These are phyloP conservation scores for Myrmecophaga tridactyla DNA, from an alignment of 2,113 vertebrate genomes.

Conservation along the genomic window DNA sequence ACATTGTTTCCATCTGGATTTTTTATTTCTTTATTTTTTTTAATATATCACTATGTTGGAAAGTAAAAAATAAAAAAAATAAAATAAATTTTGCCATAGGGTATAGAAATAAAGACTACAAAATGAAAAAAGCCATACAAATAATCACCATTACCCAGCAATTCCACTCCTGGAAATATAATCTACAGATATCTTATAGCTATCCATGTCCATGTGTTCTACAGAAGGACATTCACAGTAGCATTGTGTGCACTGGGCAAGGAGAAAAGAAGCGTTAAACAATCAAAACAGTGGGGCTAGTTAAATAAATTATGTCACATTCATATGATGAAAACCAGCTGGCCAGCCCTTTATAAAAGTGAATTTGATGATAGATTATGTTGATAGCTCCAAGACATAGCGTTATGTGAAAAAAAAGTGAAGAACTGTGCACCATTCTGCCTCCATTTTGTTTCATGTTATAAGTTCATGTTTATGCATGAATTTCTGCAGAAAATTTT, in stretches of 20 bases:
- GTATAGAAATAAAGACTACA: not conserved
- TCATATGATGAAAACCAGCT: not conserved
- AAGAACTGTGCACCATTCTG: not conserved
- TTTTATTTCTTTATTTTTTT: not conserved
- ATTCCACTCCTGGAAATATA: not conserved
- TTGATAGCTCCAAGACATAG: not conserved
- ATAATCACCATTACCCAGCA: not conserved
- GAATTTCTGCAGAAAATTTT: not conserved
- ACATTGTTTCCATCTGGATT: not conserved
- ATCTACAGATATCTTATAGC: not conserved
- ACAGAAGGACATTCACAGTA: not conserved
- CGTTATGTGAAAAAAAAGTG: not conserved
- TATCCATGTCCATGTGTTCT: not conserved
- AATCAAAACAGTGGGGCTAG: not conserved
- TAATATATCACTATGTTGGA: not conserved
- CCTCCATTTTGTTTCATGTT: conserved; percentile 1
- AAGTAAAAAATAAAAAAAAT: not conserved
- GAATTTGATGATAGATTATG: not conserved
- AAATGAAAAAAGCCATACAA: not conserved
- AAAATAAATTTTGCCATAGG: not conserved
- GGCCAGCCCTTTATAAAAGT: not conserved
- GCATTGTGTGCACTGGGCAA: not conserved
- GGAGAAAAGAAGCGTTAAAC: not conserved
- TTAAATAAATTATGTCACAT: not conserved
- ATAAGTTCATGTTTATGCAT: not conserved